Evolutionary conservation across 1,140 invertebrate genomes (phyloP).

Genomic region (Carposina sasakii): DNA sequence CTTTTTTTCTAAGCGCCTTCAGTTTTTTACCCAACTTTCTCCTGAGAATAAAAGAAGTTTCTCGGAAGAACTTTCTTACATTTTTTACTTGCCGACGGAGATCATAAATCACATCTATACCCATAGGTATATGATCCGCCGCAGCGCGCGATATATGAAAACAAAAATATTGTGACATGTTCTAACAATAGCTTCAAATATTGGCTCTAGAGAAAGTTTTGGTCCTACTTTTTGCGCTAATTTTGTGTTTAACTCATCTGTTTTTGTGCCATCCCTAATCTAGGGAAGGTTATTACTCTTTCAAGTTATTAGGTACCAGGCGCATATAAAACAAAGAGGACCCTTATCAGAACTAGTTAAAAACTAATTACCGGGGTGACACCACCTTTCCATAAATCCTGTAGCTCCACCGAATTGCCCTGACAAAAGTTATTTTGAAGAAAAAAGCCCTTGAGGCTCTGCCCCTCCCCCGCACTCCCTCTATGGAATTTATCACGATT

Average conservation of each 20-base stretch:
- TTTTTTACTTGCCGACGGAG: slow-evolving; percentile 36
- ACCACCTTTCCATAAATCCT: slow-evolving; percentile 69
- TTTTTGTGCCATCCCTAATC: slow-evolving; percentile 25
- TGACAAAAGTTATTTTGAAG: slow-evolving; percentile 73
- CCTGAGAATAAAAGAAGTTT: slow-evolving; percentile 70
- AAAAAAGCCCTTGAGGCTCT: slow-evolving; percentile 67
- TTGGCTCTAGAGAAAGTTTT: slow-evolving; percentile 41
- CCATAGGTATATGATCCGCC: slow-evolving; percentile 47
- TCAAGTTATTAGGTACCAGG: slow-evolving; percentile 43
- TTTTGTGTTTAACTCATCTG: slow-evolving; percentile 1
- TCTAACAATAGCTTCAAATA: slow-evolving; percentile 34
- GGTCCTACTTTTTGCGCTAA: slow-evolving; percentile 11
- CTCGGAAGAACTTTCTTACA: slow-evolving; percentile 63
- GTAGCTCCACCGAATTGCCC: slow-evolving; percentile 61
- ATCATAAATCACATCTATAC: slow-evolving; percentile 54
- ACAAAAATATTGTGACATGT: slow-evolving; percentile 62
- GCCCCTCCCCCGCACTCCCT: slow-evolving; percentile 30
- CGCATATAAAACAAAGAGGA: slow-evolving; percentile 49
- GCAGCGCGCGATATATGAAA: slow-evolving; percentile 44
- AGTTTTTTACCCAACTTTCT: slow-evolving; percentile 72
- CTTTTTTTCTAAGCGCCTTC: slow-evolving; percentile 70
- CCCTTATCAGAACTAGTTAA: slow-evolving; percentile 72
- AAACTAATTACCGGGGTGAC: slow-evolving; percentile 71
- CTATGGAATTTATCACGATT: slow-evolving; percentile 72
- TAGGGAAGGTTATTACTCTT: slow-evolving; percentile 27